A percentile compares a stretch with the other conserved stretches of the same genome.
Evolutionary conservation across 2,797 vertebrate genomes (phyloP).

Genomic region (Loriculus beryllinus): DNA sequence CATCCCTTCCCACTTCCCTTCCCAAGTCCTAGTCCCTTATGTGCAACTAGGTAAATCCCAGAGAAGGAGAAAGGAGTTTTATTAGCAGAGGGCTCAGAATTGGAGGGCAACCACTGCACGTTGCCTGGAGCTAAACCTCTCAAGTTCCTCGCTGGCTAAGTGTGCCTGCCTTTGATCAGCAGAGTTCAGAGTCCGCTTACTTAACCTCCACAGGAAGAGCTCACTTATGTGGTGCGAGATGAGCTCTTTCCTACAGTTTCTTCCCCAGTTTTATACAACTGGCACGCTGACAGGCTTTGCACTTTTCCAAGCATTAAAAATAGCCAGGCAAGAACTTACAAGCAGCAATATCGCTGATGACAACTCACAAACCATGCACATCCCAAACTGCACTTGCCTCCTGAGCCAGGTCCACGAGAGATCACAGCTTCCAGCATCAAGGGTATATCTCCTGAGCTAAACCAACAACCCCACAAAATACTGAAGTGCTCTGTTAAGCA

Average conservation of each 20-base stretch:
- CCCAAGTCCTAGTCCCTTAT: conserved; percentile 25
- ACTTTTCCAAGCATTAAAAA: conserved; percentile 36
- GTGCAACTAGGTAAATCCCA: not conserved
- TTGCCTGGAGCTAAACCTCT: conserved; percentile 44
- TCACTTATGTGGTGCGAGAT: conserved; percentile 30
- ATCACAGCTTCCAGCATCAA: not conserved
- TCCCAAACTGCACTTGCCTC: not conserved
- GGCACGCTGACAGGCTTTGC: conserved; percentile 38
- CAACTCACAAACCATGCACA: not conserved
- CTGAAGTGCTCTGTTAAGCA: not conserved
- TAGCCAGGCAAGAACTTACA: conserved; percentile 7
- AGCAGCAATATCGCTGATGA: not conserved
- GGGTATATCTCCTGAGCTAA: not conserved
- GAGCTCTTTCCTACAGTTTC: conserved; percentile 49
- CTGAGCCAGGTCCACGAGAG: not conserved
- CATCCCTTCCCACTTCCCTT: conserved; percentile 35
- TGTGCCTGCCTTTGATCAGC: not conserved
- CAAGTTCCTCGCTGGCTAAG: not conserved
- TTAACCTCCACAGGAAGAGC: conserved; percentile 48
- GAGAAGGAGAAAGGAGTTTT: conserved; percentile 28
- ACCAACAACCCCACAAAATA: not conserved
- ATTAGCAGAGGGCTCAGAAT: conserved; percentile 47
- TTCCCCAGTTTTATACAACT: conserved; percentile 6
- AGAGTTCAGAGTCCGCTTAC: not conserved
- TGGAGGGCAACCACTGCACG: conserved; percentile 45